Evolutionary conservation across 1,140 invertebrate species (phyloP).

Genomic region (Drosophila nigromelanica): DNA sequence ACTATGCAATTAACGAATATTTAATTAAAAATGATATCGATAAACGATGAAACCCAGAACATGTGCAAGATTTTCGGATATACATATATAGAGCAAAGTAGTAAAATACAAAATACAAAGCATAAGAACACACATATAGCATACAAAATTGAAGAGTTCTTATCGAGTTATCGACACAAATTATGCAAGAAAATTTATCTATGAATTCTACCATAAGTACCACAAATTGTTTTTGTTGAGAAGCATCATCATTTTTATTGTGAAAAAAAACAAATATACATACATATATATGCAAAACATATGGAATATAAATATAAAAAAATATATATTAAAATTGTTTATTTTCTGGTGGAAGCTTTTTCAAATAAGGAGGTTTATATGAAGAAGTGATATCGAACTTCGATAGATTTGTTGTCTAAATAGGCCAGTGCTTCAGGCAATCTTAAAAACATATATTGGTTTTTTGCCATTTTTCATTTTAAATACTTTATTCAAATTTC

Average conservation of each 20-base stretch:
- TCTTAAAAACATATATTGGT: too few relatives aligned
- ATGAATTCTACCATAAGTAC: conserved; percentile 55
- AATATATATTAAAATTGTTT: conserved; percentile 3
- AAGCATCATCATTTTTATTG: conserved; percentile 57
- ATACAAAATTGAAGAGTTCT: conserved; percentile 34
- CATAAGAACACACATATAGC: conserved; percentile 11
- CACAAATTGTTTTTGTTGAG: conserved; percentile 59
- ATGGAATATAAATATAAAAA: conserved; percentile 52
- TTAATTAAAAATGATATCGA: conserved; percentile 30
- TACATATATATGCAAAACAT: conserved; percentile 64
- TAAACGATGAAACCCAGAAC: conserved; percentile 16
- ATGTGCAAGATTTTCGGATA: conserved; percentile 34
- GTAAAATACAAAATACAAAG: conserved; percentile 14
- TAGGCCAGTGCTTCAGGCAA: too few relatives aligned
- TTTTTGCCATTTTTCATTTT: background rate
- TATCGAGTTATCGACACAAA: conserved; percentile 38
- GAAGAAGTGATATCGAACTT: too few relatives aligned
- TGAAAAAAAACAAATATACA: conserved; percentile 52
- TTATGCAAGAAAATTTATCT: conserved; percentile 43
- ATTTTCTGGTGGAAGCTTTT: background rate
- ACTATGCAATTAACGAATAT: conserved; percentile 31
- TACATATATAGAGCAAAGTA: conserved; percentile 29
- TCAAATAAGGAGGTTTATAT: too few relatives aligned
- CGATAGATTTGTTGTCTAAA: too few relatives aligned
- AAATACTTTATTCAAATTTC: conserved; percentile 3